Conservation (phyloP, 2,113 vertebrate species). For the Urocolius indicus region DNA sequence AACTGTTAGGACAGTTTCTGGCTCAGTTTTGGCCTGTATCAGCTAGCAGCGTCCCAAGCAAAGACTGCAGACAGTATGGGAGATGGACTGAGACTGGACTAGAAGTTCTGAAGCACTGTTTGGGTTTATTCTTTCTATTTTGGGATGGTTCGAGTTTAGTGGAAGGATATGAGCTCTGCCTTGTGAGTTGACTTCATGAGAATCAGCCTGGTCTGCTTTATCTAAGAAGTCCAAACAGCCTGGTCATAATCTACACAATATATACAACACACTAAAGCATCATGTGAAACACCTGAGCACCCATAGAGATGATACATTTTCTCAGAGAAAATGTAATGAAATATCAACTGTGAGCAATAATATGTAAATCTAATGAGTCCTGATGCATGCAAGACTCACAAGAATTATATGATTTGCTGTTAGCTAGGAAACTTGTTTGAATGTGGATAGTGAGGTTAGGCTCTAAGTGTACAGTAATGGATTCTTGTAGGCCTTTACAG, state of each 20-base stretch:
- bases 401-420: slow-evolving; percentile 37
- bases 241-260: rapidly evolving
- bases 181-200: background rate
- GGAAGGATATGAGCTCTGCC: background rate
- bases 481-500: slow-evolving; percentile 20
- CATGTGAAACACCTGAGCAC: background rate
- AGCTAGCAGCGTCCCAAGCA: background rate
- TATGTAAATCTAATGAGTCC: slow-evolving; percentile 44
- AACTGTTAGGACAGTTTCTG: background rate
- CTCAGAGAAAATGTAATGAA: slow-evolving; percentile 40
- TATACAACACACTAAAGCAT: background rate
- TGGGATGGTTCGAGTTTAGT: background rate
- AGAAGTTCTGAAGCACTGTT: background rate
- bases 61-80: background rate
- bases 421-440: slow-evolving; percentile 42
- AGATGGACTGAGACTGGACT: background rate
- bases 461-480: background rate
- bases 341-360: slow-evolving; percentile 45
- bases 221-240: background rate
- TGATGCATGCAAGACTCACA: slow-evolving; percentile 5
- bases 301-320: slow-evolving; percentile 12
- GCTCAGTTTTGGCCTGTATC: background rate
- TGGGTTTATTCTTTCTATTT: background rate
- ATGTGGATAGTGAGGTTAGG: slow-evolving; percentile 45
- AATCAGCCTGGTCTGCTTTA: background rate